Base-by-base conservation (phyloP, 2,888 invertebrate species). In the Eugnorisma glareosa region DNA sequence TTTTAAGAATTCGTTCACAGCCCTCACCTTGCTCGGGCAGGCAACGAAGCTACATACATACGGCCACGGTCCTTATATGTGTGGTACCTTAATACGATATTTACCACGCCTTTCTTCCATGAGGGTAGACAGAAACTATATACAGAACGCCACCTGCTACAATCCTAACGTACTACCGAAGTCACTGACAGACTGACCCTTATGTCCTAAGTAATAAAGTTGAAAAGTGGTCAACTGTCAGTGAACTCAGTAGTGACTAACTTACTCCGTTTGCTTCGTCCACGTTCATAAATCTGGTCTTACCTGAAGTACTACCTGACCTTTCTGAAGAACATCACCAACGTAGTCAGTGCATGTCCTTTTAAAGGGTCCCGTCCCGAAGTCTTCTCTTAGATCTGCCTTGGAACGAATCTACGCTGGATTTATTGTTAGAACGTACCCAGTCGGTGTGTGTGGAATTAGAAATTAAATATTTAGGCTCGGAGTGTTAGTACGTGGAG, bases 401-500 rank as follows among this genome's bases (percentile, higher is more conserved):
- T 40, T 15, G n/a, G 18, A 64, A 64, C 64, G n/a, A 64, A 64
- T 64, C n/a, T 64, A 89, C 21, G 61, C 35, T 1, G 40, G 68
- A 82, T 82, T 77, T 86, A 72, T 78, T 72, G 28, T 64, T n/a
- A 35, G 61, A 72, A 66, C 73, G 24, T 40, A 51, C 61, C 1
- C 35, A 80, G 63, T 68, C 18, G 11, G 66, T 72, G 43, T 70
- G 78, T 84, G 79, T 83, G 86, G 83, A 83, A 86, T 84, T 78
- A 84, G 86, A 84, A 86, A 84, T 84, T 86, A 86, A 84, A 84
- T 84, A 81, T 84, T 84, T 40, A 84, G n/a, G 35, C 66, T 37
- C 18, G 24, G n/a, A 59, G 51, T n/a, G 51, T 54, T 73, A 66
- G 51, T 24, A 48, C 18, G 59, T 7, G 61, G 28, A 69, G 35